Evolutionary conservation across 2,113 vertebrate genomes (phyloP), one percentile per base, ranked within the genome.

Genomic region (Macquaria ambigua): DNA sequence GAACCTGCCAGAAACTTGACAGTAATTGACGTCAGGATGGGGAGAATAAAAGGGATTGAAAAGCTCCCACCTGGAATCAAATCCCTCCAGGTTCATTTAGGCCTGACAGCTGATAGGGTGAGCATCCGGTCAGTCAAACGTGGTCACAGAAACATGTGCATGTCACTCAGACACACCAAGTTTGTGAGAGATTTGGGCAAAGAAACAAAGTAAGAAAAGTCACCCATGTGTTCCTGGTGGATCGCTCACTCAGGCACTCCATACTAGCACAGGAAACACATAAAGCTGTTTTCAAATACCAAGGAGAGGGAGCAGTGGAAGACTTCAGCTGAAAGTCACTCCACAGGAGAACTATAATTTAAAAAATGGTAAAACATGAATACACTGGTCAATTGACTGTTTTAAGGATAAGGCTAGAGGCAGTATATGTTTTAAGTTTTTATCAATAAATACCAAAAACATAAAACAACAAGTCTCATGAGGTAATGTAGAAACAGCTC

Each of bases 21-120:
- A 34, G 39, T 62, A 71, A 82, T 67, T 86, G 61, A 86, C 31
- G 67, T 58, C 41, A 50, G 43, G 59, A 62, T 11, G 14, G 16
- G 8, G 23, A 69, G 63, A 68, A 14, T 31, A 46, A 79, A 34
- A 61, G 9, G 1, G 67, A 61, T 68, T 77, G 59, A 41, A 67
- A 52, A 63, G 46, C n/a, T 52, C 5, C 53, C 11, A 23, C 18
- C n/a, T 50, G 43, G 6, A 52, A 48, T 62, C 23, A 4, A 61
- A 48, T 59, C 37, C 20, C 46, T 46, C 16, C 4, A 34, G 20
- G 15, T 52, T 73, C 3, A 16, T 64, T 56, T 70, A 39, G 15
- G 72, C 53, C 37, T 39, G 77, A 67, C 72, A 59, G 56, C 39
- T 48, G 31, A 79, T 52, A 14, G 62, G 50, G 21, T 5, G 28